Evolutionary conservation across 2,797 vertebrate species (phyloP).

Genomic region (Amazona finschi): DNA sequence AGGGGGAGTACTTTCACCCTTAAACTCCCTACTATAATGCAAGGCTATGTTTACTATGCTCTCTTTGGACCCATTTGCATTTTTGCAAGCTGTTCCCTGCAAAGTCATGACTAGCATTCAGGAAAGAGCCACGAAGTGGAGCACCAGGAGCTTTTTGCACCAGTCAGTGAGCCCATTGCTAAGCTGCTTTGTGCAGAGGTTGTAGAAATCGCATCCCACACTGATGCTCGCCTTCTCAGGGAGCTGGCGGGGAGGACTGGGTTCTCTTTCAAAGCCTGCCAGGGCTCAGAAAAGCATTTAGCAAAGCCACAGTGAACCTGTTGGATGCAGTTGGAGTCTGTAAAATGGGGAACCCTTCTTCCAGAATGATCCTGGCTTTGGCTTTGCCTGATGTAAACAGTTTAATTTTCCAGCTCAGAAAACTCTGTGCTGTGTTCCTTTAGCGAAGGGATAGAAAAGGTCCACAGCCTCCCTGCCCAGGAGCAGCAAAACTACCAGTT

Average conservation of each 20-base stretch:
- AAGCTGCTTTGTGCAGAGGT: constrained; percentile 50
- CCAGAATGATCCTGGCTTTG: constrained; percentile 34
- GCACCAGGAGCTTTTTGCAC: not conserved
- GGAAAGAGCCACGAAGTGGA: not conserved
- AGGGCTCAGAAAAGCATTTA: constrained; percentile 27
- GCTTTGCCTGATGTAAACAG: not conserved
- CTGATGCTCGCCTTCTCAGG: not conserved
- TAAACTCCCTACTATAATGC: not conserved
- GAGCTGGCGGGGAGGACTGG: not conserved
- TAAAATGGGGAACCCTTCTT: constrained; percentile 19
- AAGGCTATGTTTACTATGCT: not conserved
- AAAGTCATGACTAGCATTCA: not conserved
- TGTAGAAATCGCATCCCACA: not conserved
- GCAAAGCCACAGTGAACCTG: constrained; percentile 13
- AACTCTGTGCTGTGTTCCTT: not conserved
- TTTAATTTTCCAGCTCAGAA: constrained; percentile 61
- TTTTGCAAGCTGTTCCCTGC: not conserved
- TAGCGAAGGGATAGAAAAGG: not conserved
- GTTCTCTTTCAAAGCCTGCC: constrained; percentile 14
- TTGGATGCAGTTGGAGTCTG: not conserved
- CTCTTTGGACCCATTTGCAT: not conserved
- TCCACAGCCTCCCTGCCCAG: not conserved
- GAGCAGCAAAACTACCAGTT: not conserved
- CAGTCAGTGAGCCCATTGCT: not conserved
- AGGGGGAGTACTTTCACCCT: not conserved